phyloP scores from a whole-genome alignment of 2,797 vertebrate genomes.

The Tadarida brasiliensis region DNA sequence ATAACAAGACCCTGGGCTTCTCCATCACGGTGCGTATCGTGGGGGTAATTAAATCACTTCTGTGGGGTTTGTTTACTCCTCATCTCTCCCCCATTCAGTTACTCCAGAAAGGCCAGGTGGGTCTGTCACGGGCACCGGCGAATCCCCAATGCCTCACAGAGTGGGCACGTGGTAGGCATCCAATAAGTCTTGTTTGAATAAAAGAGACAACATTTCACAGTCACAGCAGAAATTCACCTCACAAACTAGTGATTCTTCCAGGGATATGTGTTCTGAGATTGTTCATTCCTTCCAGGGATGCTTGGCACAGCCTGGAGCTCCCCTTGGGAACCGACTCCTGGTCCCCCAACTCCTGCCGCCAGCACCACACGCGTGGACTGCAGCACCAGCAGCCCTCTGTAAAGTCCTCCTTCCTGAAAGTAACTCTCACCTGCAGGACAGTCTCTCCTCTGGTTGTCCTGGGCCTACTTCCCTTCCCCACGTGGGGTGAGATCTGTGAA shows the following conservation, averaged over 20 bases:
- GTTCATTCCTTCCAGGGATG: not conserved
- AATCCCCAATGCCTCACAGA: not conserved
- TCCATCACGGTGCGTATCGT: accelerated
- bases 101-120: not conserved
- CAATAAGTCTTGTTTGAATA: not conserved
- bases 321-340: not conserved
- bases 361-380: not conserved
- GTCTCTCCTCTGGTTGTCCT: not conserved
- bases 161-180: not conserved
- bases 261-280: not conserved
- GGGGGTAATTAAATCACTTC: not conserved
- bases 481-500: not conserved
- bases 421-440: not conserved
- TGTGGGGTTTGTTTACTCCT: too few species aligned
- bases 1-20: not conserved
- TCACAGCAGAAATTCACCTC: not conserved
- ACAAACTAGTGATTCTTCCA: not conserved
- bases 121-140: too few species aligned
- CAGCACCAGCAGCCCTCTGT: not conserved
- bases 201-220: not conserved
- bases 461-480: not conserved
- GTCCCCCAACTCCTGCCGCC: not conserved
- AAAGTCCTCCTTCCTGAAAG: not conserved
- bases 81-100: not conserved
- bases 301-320: not conserved